These are phyloP conservation scores for Sphaerophoria rueppellii DNA, from an alignment of 2,888 invertebrate genomes.

Conservation along the genomic window DNA sequence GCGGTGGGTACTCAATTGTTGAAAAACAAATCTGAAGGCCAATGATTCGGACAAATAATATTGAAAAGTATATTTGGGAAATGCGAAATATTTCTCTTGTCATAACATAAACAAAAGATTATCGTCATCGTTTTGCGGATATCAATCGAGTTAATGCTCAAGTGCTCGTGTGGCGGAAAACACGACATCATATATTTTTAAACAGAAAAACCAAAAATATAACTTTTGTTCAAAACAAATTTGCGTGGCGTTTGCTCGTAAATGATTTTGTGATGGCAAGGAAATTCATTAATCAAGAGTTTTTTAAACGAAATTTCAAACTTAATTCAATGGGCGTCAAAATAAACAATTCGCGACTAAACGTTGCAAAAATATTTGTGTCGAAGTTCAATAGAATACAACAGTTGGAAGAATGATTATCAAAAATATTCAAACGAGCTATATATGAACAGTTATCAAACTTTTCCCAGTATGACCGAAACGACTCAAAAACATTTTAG, in stretches of 20 bases:
- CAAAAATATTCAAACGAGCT: too few species aligned
- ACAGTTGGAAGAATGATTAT: not conserved
- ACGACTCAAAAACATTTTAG: not conserved
- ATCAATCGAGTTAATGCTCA: not conserved
- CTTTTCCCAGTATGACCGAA: too few species aligned
- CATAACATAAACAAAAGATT: slow-evolving; percentile 1
- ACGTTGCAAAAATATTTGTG: not conserved
- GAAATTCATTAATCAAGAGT: slow-evolving; percentile 43
- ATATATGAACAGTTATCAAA: too few species aligned
- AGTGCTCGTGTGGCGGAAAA: not conserved
- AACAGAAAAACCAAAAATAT: not conserved
- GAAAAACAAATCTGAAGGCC: not conserved
- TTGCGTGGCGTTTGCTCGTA: not conserved
- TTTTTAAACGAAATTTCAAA: slow-evolving; percentile 25
- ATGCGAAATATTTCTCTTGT: slow-evolving; percentile 19
- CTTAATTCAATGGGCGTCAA: not conserved
- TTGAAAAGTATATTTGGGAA: not conserved
- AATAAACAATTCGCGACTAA: not conserved
- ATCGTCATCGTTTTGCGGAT: not conserved
- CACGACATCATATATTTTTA: slow-evolving; percentile 8
- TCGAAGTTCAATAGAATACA: too few species aligned
- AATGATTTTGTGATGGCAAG: slow-evolving; percentile 22
- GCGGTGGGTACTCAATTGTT: too few species aligned
- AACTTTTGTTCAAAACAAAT: slow-evolving; percentile 2
- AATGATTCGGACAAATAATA: not conserved